These are phyloP conservation scores for Triplophysa bombifrons DNA, from an alignment of 2,797 vertebrate species.

Conservation along the genomic window DNA sequence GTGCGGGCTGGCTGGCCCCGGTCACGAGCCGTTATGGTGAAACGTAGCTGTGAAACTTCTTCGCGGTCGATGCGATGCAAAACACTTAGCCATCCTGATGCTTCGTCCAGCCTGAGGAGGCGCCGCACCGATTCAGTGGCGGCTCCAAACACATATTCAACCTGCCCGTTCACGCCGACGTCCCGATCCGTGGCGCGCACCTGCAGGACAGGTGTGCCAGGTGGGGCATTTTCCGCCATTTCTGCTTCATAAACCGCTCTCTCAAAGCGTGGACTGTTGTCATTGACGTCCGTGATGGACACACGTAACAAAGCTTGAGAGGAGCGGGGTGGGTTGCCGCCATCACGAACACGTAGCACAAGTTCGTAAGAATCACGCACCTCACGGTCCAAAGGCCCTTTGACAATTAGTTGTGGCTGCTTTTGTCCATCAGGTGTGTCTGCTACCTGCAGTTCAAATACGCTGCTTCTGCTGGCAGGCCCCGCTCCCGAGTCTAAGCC, in stretches of 20 bases:
- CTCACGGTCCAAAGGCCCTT: conserved; percentile 92
- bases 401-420: conserved; percentile 96
- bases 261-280: conserved; percentile 96
- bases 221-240: conserved; percentile 92
- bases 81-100: conserved; percentile 93
- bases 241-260: conserved; percentile 91
- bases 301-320: conserved; percentile 93
- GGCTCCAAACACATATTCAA: conserved; percentile 93
- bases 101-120: conserved; percentile 88
- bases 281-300: conserved; percentile 96
- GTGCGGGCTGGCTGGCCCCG: conserved; percentile 91
- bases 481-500: conserved; percentile 66
- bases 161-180: conserved; percentile 93
- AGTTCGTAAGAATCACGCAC: conserved; percentile 93
- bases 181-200: conserved; percentile 90
- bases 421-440: conserved; percentile 96
- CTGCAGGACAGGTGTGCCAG: conserved; percentile 93
- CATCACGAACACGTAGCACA: conserved; percentile 89
- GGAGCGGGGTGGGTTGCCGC: conserved; percentile 89
- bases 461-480: conserved; percentile 78
- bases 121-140: conserved; percentile 90
- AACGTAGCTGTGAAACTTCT: conserved; percentile 91
- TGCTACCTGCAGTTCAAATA: conserved; percentile 95
- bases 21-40: conserved; percentile 89
- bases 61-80: conserved; percentile 93